Evolutionary conservation across 1,140 invertebrate species (phyloP).

Genomic region (Gonatopus flavifemur): DNA sequence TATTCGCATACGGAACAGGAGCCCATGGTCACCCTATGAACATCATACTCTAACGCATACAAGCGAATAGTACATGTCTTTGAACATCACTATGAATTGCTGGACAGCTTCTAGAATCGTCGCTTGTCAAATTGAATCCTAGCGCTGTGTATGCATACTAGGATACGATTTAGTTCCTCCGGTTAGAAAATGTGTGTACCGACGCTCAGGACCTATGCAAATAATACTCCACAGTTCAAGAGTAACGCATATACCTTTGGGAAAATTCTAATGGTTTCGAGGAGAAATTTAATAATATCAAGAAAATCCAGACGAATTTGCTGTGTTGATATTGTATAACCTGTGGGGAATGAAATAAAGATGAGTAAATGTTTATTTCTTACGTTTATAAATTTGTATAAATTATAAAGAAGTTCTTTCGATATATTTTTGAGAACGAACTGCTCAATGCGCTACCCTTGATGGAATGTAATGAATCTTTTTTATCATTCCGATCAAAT

Average conservation of each 20-base stretch:
- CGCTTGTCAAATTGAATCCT: constrained; percentile 32
- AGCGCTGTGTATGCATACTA: constrained; percentile 1
- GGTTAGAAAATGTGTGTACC: constrained; percentile 5
- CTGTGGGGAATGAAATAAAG: not conserved
- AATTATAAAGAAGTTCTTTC: too few relatives aligned
- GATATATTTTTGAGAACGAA: too few relatives aligned
- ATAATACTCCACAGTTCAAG: too few relatives aligned
- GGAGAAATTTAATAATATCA: constrained; percentile 15
- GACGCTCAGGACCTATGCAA: constrained; percentile 29
- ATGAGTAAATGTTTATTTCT: too few relatives aligned
- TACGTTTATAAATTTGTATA: too few relatives aligned
- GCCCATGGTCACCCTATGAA: not conserved
- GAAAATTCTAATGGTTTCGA: constrained; percentile 33
- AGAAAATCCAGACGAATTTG: not conserved
- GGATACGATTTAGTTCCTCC: constrained; percentile 27
- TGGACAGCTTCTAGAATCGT: constrained; percentile 27
- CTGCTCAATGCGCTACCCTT: too few relatives aligned
- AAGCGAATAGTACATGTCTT: constrained; percentile 2
- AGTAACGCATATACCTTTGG: constrained; percentile 36
- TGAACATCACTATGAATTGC: too few relatives aligned
- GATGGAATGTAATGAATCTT: too few relatives aligned
- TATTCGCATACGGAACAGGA: constrained; percentile 18
- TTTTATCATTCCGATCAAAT: too few relatives aligned
- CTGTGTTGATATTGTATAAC: too few relatives aligned
- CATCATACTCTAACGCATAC: not conserved